phyloP scores from a whole-genome alignment of 2,888 invertebrate species.

The Drosophila pegasa region DNA sequence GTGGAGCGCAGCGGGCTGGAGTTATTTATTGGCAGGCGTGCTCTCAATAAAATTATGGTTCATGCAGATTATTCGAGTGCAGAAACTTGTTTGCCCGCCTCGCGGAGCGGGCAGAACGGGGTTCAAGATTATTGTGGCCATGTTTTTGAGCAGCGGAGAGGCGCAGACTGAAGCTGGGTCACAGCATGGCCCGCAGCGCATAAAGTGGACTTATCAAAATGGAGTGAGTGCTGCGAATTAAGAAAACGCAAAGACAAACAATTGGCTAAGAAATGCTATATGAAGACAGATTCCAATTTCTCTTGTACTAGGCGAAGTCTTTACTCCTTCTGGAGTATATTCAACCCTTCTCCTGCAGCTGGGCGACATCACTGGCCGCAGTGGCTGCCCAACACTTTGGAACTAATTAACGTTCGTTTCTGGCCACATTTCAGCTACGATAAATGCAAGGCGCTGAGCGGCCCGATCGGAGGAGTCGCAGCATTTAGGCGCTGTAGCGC shows the following conservation, averaged over 20 bases:
- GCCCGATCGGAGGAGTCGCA: conserved; percentile 34
- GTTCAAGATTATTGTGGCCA: conserved; percentile 64
- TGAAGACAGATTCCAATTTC: neutral
- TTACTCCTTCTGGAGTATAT: neutral
- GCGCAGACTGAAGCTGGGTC: conserved; percentile 13
- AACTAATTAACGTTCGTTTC: conserved; percentile 70
- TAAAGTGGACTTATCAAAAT: conserved; percentile 67
- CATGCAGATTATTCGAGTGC: conserved; percentile 79
- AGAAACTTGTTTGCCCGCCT: conserved; percentile 72
- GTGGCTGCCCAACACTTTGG: conserved; percentile 60
- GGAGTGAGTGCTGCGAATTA: conserved; percentile 48
- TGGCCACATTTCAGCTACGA: conserved; percentile 44
- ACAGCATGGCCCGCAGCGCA: conserved; percentile 27
- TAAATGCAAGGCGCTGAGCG: conserved; percentile 35
- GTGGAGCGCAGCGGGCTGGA: conserved; percentile 33
- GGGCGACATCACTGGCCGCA: conserved; percentile 24
- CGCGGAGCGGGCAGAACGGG: neutral
- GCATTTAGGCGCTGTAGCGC: conserved; percentile 43
- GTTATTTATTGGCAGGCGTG: conserved; percentile 79
- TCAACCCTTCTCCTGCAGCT: conserved; percentile 4
- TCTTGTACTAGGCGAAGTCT: neutral
- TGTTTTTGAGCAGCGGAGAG: conserved; percentile 41
- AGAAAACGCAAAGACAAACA: conserved; percentile 9
- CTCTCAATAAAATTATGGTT: conserved; percentile 80
- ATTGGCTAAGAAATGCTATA: neutral